These are phyloP conservation scores for Mustela nigripes DNA, from an alignment of 2,113 vertebrate species.

Conservation along the genomic window DNA sequence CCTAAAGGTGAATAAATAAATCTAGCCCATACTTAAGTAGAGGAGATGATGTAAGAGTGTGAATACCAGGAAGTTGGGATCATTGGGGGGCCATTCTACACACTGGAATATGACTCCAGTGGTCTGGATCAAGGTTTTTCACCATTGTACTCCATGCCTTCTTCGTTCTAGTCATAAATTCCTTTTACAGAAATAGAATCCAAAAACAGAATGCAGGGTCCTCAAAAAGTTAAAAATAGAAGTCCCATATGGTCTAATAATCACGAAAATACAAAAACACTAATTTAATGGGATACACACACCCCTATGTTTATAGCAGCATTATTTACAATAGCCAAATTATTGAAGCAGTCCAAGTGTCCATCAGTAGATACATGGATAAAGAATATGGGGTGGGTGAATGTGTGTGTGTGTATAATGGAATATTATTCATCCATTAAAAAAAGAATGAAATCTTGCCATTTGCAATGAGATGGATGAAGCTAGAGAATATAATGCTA, in stretches of 20 bases:
- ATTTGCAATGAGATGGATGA: not conserved
- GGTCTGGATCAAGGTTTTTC: not conserved
- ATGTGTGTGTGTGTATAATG: too few species aligned
- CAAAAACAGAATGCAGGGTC: not conserved
- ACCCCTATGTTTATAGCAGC: not conserved
- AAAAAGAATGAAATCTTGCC: not conserved
- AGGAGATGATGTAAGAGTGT: not conserved
- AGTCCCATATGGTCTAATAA: not conserved
- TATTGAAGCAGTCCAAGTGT: not conserved
- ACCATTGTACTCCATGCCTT: not conserved
- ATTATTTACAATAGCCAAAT: not conserved
- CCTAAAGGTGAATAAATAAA: slow-evolving; percentile 23
- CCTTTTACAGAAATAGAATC: not conserved
- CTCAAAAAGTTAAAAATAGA: not conserved
- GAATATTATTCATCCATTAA: too few species aligned
- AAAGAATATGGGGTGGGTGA: not conserved
- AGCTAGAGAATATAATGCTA: not conserved
- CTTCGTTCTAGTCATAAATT: not conserved
- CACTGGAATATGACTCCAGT: not conserved
- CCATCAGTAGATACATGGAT: not conserved
- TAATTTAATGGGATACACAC: not conserved
- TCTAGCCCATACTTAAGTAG: not conserved
- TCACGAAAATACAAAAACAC: not conserved
- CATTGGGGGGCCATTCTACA: not conserved
- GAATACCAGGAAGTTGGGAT: not conserved